Evolutionary conservation across 2,888 invertebrate genomes (phyloP).

Genomic region (Leptinotarsa juncta): DNA sequence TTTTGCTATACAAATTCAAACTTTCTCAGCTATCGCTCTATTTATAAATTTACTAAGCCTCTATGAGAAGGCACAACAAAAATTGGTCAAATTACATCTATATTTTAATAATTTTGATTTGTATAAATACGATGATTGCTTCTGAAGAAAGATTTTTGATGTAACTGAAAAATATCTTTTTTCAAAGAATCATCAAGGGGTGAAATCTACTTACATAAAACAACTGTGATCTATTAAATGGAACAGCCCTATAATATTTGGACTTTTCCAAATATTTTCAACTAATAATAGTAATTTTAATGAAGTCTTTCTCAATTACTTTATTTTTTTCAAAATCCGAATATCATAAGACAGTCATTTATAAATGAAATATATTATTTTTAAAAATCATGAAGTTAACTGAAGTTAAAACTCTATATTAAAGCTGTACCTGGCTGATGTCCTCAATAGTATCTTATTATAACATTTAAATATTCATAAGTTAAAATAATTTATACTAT

Average conservation of each 20-base stretch:
- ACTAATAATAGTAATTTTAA: no score
- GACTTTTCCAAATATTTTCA: not conserved
- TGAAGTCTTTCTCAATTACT: no score
- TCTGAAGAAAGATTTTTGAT: not conserved
- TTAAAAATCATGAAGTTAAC: slow-evolving; percentile 1
- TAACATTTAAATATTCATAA: slow-evolving; percentile 30
- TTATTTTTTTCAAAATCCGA: not conserved
- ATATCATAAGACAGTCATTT: not conserved
- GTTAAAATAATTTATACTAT: slow-evolving; percentile 16
- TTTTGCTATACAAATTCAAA: slow-evolving; percentile 37
- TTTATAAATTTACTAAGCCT: slow-evolving; percentile 57
- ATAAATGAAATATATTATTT: not conserved
- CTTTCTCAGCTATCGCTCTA: slow-evolving; percentile 19
- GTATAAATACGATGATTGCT: slow-evolving; percentile 13
- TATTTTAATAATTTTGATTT: slow-evolving; percentile 35
- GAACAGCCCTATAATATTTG: not conserved
- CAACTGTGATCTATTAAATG: not conserved
- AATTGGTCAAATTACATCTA: slow-evolving; percentile 61
- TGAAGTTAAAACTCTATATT: slow-evolving; percentile 39
- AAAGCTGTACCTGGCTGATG: slow-evolving; percentile 55
- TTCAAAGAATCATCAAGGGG: not conserved
- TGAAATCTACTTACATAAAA: not conserved
- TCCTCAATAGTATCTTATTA: slow-evolving; percentile 28
- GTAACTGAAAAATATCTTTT: not conserved
- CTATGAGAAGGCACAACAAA: slow-evolving; percentile 65